Evolutionary conservation across 2,113 vertebrate genomes (phyloP), one percentile per base, ranked within the genome.

Genomic region (Plectropomus leopardus): DNA sequence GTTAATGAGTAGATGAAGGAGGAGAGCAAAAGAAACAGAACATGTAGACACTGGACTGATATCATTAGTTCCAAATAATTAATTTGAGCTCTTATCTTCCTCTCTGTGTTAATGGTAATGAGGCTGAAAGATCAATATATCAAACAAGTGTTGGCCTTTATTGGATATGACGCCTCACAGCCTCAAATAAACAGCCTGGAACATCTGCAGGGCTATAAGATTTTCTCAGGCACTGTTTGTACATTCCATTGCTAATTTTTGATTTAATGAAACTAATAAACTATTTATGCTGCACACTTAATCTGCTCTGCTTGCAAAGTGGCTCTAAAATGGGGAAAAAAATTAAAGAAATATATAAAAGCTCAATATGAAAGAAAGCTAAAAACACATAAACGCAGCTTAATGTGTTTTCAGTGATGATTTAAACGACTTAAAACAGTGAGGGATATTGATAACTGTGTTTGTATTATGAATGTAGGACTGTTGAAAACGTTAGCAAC

Each of bases 31-130:
- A 7, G 7, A 30, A 7, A 51, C 51, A 59, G 16, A 4, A 26
- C 3, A 28, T n/a, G n/a, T 1, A 1, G 59, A 58, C 65, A 30
- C 65, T 45, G 42, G 58, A 57, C 72, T 36, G 68, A 85, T 86
- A 58, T n/a, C 23, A 75, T 86, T 75, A 60, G 58, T 71, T 86
- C 65, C 75, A 66, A 78, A 59, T 66, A 78, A 78, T 67, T 50
- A 67, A 82, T 86, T n/a, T 70, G 67, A 75, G 65, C 61, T 47
- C 53, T 83, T 67, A 78, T 83, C 75, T 60, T 28, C 44, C 15
- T 55, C 48, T 42, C 17, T 6, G 45, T 23, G 74, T 70, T 70
- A 26, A 61, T 71, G 70, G 0, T 86, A 72, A 83, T 79, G 76
- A 79, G 71, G 65, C 19, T 57, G 71, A 72, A 44, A 24, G 65